phyloP scores from a whole-genome alignment of 2,113 vertebrate species.

The Amphilophus citrinellus region DNA sequence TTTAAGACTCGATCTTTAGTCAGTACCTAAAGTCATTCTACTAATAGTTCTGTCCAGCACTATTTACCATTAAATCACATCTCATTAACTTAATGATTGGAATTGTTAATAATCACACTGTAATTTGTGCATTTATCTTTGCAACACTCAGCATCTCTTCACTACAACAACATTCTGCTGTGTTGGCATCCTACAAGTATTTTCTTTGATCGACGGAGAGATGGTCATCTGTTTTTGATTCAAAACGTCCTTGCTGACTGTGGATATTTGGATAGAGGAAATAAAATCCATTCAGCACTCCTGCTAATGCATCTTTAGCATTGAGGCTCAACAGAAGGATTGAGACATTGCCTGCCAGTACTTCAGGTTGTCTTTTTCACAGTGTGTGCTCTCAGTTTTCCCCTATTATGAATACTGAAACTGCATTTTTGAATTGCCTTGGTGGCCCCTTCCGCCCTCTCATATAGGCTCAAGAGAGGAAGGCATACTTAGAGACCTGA shows the following conservation, averaged over 20 bases:
- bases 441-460: neutral
- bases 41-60: constrained; percentile 13
- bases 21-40: constrained; percentile 2
- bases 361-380: constrained; percentile 49
- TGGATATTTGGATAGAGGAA: constrained; percentile 46
- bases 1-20: constrained; percentile 35
- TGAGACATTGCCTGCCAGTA: constrained; percentile 46
- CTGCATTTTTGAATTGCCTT: constrained; percentile 58
- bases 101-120: constrained; percentile 60
- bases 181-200: constrained; percentile 43
- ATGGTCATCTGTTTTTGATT: constrained; percentile 48
- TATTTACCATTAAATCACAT: constrained; percentile 55
- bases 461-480: constrained; percentile 50
- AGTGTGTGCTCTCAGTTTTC: constrained; percentile 26
- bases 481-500: constrained; percentile 66
- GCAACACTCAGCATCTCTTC: constrained; percentile 26
- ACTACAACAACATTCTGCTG: constrained; percentile 51
- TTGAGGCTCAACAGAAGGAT: constrained; percentile 40
- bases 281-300: constrained; percentile 57
- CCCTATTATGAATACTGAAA: constrained; percentile 64
- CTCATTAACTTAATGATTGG: constrained; percentile 55
- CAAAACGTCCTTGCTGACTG: constrained; percentile 59
- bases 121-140: constrained; percentile 67
- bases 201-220: constrained; percentile 50
- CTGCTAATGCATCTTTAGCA: constrained; percentile 48